phyloP scores from a whole-genome alignment of 37 sponge, comb jelly and placozoan genomes.

The Theonella swinhoei region DNA sequence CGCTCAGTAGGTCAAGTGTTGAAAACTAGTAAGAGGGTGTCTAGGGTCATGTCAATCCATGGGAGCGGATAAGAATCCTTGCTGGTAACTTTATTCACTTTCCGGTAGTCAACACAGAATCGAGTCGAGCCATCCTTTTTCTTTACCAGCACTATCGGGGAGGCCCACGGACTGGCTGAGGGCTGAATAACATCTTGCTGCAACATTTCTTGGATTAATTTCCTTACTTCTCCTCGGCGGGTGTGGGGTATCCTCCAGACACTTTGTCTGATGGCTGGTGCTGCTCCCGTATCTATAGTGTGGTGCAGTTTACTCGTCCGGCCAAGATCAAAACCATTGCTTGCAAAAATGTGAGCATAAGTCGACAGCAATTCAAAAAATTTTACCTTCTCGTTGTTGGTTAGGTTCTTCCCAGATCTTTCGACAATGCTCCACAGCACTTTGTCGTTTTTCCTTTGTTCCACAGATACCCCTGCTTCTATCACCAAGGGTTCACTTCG shows the following conservation, averaged over 20 bases:
- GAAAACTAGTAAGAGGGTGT: no score
- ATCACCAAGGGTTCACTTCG: background rate
- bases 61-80: no score
- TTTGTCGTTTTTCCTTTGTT: no score
- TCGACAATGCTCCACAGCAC: no score
- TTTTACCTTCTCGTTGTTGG: background rate
- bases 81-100: no score
- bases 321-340: background rate
- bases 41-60: no score
- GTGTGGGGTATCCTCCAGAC: constrained; percentile 9
- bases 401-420: background rate
- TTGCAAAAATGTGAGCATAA: constrained; percentile 33
- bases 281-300: constrained; percentile 23
- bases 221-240: background rate
- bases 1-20: no score
- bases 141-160: constrained; percentile 38
- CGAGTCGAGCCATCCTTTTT: no score
- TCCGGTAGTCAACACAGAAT: no score
- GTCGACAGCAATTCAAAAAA: background rate
- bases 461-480: no score
- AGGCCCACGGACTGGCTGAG: constrained; percentile 56
- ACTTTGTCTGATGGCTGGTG: constrained; percentile 23
- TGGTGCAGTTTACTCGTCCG: constrained; percentile 10
- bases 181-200: constrained; percentile 13
- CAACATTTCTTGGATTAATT: constrained; percentile 18